A percentile compares a stretch with the other conserved stretches of the same genome.
These are phyloP conservation scores for Trinorchestia longiramus DNA, from an alignment of 1,140 invertebrate genomes.

Conservation along the genomic window DNA sequence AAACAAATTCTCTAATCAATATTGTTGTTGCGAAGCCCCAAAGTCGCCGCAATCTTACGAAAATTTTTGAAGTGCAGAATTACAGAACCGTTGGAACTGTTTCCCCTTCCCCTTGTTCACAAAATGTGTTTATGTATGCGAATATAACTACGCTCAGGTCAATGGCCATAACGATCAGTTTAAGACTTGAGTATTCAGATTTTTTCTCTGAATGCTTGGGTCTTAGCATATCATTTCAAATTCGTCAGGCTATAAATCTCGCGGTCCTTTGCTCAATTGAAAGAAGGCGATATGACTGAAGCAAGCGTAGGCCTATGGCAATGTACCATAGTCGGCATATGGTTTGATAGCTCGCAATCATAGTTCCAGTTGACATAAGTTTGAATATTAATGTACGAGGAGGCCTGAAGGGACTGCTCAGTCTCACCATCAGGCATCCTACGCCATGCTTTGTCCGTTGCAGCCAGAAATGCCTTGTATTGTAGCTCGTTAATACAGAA, in stretches of 20 bases:
- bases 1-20: background rate
- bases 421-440: background rate
- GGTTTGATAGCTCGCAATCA: conserved; percentile 52
- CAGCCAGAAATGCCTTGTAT: background rate
- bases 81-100: background rate
- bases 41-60: background rate
- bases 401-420: background rate
- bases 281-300: background rate
- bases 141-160: background rate
- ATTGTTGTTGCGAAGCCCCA: background rate
- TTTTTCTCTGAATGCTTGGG: background rate
- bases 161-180: background rate
- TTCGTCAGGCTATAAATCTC: conserved; percentile 45
- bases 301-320: conserved; percentile 31
- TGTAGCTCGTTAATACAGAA: background rate
- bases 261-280: conserved; percentile 22
- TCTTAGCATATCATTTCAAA: conserved; percentile 38
- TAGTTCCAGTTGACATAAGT: conserved; percentile 49
- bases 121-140: background rate
- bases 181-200: background rate
- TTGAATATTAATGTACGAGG: conserved; percentile 44
- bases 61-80: background rate
- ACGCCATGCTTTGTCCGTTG: background rate
- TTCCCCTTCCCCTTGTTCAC: background rate
- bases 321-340: conserved; percentile 41